A percentile compares a stretch with the other conserved stretches of the same genome.
Conservation (phyloP, 2,113 vertebrate species). For the Pteropus alecto region DNA sequence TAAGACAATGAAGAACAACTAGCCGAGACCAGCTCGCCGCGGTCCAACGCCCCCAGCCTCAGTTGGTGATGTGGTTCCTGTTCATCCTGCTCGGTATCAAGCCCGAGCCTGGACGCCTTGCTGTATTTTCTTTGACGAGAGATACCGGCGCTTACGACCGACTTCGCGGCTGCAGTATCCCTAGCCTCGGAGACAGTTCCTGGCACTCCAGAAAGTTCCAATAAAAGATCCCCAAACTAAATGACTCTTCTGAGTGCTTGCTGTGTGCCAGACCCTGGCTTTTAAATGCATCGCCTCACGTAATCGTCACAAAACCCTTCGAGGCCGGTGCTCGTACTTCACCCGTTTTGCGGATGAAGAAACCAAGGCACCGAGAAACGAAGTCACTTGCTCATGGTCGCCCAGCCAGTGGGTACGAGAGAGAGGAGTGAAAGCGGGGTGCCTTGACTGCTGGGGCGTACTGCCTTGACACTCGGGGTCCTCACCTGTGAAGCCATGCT, state of each 20-base stretch:
- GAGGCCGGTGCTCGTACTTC: neutral
- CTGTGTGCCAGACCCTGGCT: neutral
- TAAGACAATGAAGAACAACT: slow-evolving; percentile 56
- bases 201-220: neutral
- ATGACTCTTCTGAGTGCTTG: neutral
- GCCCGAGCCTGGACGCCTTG: neutral
- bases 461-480: neutral
- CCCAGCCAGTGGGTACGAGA: neutral
- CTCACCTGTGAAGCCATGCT: neutral
- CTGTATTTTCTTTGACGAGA: neutral
- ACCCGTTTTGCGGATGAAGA: neutral
- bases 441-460: neutral
- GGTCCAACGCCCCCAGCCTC: neutral
- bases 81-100: neutral
- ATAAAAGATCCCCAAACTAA: slow-evolving; percentile 19
- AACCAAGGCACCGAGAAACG: neutral
- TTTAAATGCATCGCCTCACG: neutral
- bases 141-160: neutral
- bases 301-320: neutral
- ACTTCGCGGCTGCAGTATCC: neutral
- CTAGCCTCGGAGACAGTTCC: neutral
- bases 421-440: neutral
- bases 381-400: neutral
- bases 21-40: neutral
- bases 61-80: neutral